Conservation (phyloP, 2,113 vertebrate species). For the Gymnogyps californianus region DNA sequence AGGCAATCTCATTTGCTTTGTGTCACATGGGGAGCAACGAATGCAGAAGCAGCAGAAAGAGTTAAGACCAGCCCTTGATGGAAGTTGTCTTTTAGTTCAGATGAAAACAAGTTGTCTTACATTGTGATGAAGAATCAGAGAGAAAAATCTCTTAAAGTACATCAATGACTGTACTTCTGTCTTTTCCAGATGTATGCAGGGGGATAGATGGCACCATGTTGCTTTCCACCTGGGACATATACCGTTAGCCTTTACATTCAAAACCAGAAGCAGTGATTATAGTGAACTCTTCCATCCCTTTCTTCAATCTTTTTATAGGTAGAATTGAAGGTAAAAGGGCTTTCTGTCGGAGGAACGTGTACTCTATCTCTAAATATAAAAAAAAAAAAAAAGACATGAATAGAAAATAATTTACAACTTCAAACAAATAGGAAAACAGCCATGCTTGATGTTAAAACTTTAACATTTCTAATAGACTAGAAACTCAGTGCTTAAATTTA, state of each 20-base stretch:
- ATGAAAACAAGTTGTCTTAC: neutral
- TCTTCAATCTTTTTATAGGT: neutral
- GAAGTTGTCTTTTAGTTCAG: neutral
- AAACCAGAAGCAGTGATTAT: neutral
- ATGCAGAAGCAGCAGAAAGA: neutral
- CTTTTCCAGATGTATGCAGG: neutral
- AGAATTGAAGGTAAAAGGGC: neutral
- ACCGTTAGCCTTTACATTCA: neutral
- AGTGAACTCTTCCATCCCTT: neutral
- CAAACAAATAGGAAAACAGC: neutral
- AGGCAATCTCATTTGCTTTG: neutral
- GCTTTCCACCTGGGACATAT: neutral
- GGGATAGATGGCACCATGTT: neutral
- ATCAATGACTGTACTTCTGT: neutral
- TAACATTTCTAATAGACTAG: neutral
- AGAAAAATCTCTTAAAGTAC: neutral
- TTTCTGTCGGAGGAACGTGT: neutral
- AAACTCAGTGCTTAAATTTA: constrained; percentile 9
- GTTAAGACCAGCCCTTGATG: neutral
- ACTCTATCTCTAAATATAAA: neutral
- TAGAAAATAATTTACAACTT: neutral
- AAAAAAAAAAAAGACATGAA: neutral
- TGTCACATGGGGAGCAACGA: neutral
- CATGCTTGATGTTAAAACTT: neutral
- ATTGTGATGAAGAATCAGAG: neutral